Evolutionary conservation across 1,140 invertebrate genomes (phyloP).

Genomic region (Hylaeus volcanicus): DNA sequence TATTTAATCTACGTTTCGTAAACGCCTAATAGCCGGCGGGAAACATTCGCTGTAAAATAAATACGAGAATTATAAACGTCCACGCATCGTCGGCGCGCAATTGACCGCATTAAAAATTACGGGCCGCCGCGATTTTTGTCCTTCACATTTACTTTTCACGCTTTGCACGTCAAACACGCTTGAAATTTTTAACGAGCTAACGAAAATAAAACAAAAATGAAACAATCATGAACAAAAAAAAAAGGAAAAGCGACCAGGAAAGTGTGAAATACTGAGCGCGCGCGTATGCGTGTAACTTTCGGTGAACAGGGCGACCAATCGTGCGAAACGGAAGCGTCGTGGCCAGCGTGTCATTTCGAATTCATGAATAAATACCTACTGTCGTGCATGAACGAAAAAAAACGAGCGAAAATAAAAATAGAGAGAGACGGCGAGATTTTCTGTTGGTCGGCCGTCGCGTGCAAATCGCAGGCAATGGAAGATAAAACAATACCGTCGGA

Average conservation of each 20-base stretch:
- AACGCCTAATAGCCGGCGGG: neutral
- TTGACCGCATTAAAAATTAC: constrained; percentile 9
- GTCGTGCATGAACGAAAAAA: constrained; percentile 16
- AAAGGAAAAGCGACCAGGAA: neutral
- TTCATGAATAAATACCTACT: constrained; percentile 65
- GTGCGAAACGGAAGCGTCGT: constrained; percentile 47
- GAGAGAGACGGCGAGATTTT: constrained; percentile 2
- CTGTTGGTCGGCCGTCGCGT: constrained; percentile 16
- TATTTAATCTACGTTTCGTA: neutral
- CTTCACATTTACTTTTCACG: constrained; percentile 15
- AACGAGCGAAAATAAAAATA: neutral
- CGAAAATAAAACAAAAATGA: neutral
- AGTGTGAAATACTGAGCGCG: constrained; percentile 26
- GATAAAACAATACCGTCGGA: constrained; percentile 55
- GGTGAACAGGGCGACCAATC: constrained; percentile 37
- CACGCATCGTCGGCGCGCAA: neutral
- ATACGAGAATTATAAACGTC: constrained; percentile 8
- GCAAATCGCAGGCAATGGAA: constrained; percentile 53
- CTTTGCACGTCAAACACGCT: constrained; percentile 55
- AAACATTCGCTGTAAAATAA: neutral
- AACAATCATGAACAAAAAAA: neutral
- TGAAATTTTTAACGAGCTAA: constrained; percentile 41
- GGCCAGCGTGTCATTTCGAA: constrained; percentile 57
- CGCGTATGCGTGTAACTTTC: constrained; percentile 40
- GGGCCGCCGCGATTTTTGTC: neutral